Evolutionary conservation across 2,113 vertebrate species (phyloP).

Genomic region (Syngnathus floridae): DNA sequence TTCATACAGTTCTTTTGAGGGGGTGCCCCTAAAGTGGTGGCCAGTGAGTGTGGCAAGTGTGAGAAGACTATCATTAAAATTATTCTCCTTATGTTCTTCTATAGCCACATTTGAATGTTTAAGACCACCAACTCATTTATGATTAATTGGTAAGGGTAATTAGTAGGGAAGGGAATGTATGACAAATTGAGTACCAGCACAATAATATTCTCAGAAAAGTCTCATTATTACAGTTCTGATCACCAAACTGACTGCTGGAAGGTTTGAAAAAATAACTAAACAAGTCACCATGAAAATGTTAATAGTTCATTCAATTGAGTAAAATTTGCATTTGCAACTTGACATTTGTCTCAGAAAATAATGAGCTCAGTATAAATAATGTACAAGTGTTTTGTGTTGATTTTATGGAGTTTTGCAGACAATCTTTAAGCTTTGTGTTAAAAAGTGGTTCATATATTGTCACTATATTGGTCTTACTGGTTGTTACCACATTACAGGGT

Average conservation of each 20-base stretch:
- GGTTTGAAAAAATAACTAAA: background rate
- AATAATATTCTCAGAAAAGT: background rate
- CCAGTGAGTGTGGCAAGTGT: background rate
- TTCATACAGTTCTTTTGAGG: background rate
- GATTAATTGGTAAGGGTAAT: background rate
- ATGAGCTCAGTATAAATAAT: background rate
- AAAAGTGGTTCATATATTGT: background rate
- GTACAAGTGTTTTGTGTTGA: background rate
- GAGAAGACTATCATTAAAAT: background rate
- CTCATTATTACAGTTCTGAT: background rate
- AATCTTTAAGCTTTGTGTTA: background rate
- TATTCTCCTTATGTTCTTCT: background rate
- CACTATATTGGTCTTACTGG: background rate
- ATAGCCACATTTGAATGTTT: background rate
- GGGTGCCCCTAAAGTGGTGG: background rate
- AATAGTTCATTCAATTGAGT: background rate
- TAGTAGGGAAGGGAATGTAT: background rate
- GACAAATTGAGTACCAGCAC: background rate
- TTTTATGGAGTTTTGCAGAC: background rate
- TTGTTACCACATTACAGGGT: slow-evolving; percentile 12
- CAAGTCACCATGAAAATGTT: background rate
- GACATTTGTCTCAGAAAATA: background rate
- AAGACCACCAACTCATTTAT: background rate
- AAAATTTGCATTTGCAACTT: background rate
- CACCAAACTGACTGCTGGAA: background rate